Base-by-base conservation (phyloP, 2,888 invertebrate species). In the Drosophila nr. medialis region DNA sequence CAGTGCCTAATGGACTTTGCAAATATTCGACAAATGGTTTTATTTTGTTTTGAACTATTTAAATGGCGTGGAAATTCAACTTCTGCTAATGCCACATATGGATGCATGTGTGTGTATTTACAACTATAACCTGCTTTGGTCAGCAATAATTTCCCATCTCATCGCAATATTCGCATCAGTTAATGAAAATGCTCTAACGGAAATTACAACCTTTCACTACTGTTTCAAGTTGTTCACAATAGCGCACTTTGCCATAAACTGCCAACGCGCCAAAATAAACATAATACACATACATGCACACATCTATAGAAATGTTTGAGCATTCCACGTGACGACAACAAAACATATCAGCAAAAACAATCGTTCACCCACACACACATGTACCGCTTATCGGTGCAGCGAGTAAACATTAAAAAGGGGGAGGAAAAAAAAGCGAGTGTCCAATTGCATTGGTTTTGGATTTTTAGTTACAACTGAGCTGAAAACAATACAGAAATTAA, bases 371-470 rank as follows among this genome's bases (percentile, higher is more conserved):
- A 32, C 59, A 56, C 5, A 48, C 38, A 62, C 29, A 48, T 65
- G 54, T 54, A 64, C 29, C 59, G 64, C 75, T 81, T 83, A 85
- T 84, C 83, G 73, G 18, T 42, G 60, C 53, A 50, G 50, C 63
- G 40, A 58, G 82, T 80, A 86, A 86, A 81, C 77, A 84, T 65
- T 62, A 80, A 81, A 73, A 55, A 54, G 68, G 68, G 56, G 56
- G 56, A 64, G 62, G 69, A 71, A 51, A 56, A 66, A 54, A 60
- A 60, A 42, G 21, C 62, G 40, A 59, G 54, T 27, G 50, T 70
- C 48, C 24, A 61, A 62, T 64, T 73, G 67, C 72, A 72, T 72
- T 68, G 34, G 42, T 48, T 51, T 40, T 55, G 11, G 18, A 36
- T 56, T 51, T 50, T 30, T 56, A 74, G 69, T 49, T 70, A 63